Conservation (phyloP, 2,797 vertebrate species). For the Eupleurogrammus muticus region DNA sequence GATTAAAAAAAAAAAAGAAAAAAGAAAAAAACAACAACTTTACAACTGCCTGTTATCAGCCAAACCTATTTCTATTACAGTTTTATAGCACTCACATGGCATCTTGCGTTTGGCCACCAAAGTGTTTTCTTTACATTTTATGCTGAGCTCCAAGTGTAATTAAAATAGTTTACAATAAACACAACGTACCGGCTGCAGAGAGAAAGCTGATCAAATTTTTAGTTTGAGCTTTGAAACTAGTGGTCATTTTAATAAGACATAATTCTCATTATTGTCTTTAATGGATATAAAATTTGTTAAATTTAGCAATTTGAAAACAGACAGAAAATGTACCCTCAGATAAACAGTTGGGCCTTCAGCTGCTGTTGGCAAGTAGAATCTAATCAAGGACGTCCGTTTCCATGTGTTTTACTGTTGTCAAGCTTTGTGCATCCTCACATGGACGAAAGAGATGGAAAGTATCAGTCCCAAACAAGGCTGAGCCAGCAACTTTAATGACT, state of each 20-base stretch:
- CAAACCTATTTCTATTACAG: conserved; percentile 63
- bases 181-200: conserved; percentile 25
- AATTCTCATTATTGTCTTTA: conserved; percentile 30
- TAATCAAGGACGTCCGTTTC: conserved; percentile 67
- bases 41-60: conserved; percentile 58
- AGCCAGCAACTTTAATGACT: conserved; percentile 35
- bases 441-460: conserved; percentile 71
- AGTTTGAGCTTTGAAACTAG: conserved; percentile 35
- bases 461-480: conserved; percentile 27
- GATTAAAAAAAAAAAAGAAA: no score
- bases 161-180: conserved; percentile 64
- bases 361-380: conserved; percentile 50
- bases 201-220: conserved; percentile 44
- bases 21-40: conserved; percentile 29
- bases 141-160: conserved; percentile 53
- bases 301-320: conserved; percentile 65
- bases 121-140: conserved; percentile 57
- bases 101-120: conserved; percentile 64
- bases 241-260: conserved; percentile 39
- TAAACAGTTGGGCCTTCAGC: conserved; percentile 50
- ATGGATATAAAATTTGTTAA: conserved; percentile 59
- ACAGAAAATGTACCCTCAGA: conserved; percentile 61
- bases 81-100: conserved; percentile 50
- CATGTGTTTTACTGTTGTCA: conserved; percentile 61
- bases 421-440: conserved; percentile 58